Conservation (phyloP, 2,888 invertebrate species). For the Cerceris rybyensis region DNA sequence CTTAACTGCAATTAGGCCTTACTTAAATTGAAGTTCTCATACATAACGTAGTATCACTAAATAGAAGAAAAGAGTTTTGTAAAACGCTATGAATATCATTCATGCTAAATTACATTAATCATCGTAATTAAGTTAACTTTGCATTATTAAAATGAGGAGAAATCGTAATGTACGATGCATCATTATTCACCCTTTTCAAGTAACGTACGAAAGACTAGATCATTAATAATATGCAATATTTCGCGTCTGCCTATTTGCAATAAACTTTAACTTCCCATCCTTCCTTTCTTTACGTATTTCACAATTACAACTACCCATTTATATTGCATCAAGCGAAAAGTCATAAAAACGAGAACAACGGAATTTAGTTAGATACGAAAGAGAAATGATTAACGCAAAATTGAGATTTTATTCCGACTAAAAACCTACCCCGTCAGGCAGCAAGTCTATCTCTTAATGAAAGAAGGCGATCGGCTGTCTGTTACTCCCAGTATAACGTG, state of each 20-base stretch:
- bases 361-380: neutral
- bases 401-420: slow-evolving; percentile 23
- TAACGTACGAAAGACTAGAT: too few species aligned
- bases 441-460: slow-evolving; percentile 46
- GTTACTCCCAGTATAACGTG: slow-evolving; percentile 36
- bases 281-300: too few species aligned
- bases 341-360: neutral
- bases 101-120: neutral
- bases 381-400: slow-evolving; percentile 10
- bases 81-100: neutral
- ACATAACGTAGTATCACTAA: too few species aligned
- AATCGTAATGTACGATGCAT: neutral
- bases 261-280: too few species aligned
- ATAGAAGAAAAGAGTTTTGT: too few species aligned
- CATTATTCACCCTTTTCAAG: neutral
- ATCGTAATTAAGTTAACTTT: neutral
- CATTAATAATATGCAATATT: too few species aligned
- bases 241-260: too few species aligned
- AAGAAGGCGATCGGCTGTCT: slow-evolving; percentile 50
- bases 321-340: too few species aligned
- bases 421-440: neutral
- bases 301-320: too few species aligned
- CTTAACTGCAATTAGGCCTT: too few species aligned
- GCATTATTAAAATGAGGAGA: neutral
- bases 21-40: too few species aligned